Evolutionary conservation across 2,888 invertebrate species (phyloP).

Genomic region (Caenorhabditis japonica): DNA sequence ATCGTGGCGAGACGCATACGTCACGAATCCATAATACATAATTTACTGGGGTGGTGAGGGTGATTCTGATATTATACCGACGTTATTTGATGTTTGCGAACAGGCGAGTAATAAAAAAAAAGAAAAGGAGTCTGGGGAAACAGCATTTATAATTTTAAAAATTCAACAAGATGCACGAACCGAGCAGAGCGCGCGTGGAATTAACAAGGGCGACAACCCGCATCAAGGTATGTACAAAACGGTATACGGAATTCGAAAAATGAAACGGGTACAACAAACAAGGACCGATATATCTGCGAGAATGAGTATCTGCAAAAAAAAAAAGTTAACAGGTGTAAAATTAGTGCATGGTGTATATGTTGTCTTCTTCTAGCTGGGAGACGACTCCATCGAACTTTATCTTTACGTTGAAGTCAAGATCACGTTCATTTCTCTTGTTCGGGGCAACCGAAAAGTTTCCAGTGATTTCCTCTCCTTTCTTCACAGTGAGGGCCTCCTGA

Average conservation of each 20-base stretch:
- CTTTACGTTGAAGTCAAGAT: constrained; percentile 91
- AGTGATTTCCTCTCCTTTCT: constrained; percentile 87
- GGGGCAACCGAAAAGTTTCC: constrained; percentile 94
- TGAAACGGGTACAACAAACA: constrained; percentile 5
- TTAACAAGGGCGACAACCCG: constrained; percentile 56
- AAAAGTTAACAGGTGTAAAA: constrained; percentile 17
- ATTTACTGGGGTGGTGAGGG: too few species aligned
- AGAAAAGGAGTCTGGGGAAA: too few species aligned
- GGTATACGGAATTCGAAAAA: constrained; percentile 15
- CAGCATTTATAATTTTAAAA: too few species aligned
- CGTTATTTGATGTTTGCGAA: too few species aligned
- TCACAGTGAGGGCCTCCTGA: constrained; percentile 92
- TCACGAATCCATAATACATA: too few species aligned
- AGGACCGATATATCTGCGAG: constrained; percentile 2
- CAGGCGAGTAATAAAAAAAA: too few species aligned
- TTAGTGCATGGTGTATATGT: constrained; percentile 80
- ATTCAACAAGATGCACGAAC: constrained; percentile 48
- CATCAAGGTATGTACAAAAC: constrained; percentile 58
- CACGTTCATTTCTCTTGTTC: constrained; percentile 93
- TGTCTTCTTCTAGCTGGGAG: constrained; percentile 78
- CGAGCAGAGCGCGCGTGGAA: constrained; percentile 57
- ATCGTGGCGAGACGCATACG: too few species aligned
- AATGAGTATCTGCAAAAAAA: constrained; percentile 47
- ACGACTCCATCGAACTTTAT: constrained; percentile 82
- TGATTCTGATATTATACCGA: too few species aligned